Evolutionary conservation across 30 jellyfish, hydroid and myxozoan genomes (phyloP).

Genomic region (Cassiopea andromeda): DNA sequence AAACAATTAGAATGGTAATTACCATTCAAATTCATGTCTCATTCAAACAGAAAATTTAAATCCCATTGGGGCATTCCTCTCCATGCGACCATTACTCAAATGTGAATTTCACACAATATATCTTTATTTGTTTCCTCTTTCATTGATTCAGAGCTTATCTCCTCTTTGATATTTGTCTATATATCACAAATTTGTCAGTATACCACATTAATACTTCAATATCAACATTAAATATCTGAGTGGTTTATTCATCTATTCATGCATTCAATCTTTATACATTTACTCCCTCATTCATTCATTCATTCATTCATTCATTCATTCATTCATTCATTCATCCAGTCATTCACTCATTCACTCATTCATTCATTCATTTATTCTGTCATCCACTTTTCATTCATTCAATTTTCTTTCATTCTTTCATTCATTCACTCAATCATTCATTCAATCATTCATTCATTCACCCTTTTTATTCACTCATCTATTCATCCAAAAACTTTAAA

Average conservation of each 20-base stretch:
- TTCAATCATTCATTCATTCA: background rate
- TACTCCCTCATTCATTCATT: too few species aligned
- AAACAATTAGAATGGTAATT: background rate
- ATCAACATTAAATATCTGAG: too few species aligned
- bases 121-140: too few species aligned
- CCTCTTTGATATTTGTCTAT: too few species aligned
- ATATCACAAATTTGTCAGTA: too few species aligned
- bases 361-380: too few species aligned
- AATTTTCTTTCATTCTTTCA: background rate
- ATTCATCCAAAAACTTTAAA: background rate
- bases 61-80: background rate
- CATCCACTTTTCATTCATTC: background rate
- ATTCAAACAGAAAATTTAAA: too few species aligned
- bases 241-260: background rate
- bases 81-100: background rate
- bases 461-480: background rate
- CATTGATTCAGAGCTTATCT: too few species aligned
- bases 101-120: background rate
- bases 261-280: background rate
- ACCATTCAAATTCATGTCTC: background rate
- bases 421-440: too few species aligned
- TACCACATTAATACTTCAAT: too few species aligned
- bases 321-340: background rate
- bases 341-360: background rate
- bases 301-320: too few species aligned